Evolutionary conservation across 2,888 invertebrate species (phyloP).

Genomic region (Lasioglossum leucozonium): DNA sequence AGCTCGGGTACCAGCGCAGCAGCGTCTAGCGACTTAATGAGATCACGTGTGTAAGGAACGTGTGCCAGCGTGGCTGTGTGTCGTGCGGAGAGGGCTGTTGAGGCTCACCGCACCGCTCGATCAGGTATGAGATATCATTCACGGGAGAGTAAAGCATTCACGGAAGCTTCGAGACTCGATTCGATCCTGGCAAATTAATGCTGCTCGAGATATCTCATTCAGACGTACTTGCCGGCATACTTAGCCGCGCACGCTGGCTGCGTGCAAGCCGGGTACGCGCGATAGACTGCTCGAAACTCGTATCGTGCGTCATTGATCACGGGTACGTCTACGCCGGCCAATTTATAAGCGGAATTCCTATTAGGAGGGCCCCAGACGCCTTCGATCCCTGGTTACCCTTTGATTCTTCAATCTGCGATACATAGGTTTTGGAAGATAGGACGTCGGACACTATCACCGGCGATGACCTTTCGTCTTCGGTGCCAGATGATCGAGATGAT

Average conservation of each 20-base stretch:
- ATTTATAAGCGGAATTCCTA: conserved; percentile 61
- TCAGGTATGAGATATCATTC: conserved; percentile 75
- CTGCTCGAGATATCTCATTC: conserved; percentile 73
- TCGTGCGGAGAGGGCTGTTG: conserved; percentile 11
- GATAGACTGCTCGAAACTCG: conserved; percentile 34
- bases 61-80: conserved; percentile 32
- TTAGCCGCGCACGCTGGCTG: conserved; percentile 37
- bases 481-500: neutral
- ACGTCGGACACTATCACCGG: neutral
- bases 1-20: neutral
- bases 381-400: neutral
- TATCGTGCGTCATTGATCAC: conserved; percentile 62
- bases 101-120: conserved; percentile 55
- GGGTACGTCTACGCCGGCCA: conserved; percentile 32
- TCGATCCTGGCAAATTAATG: conserved; percentile 78
- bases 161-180: conserved; percentile 72
- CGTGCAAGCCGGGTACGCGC: conserved; percentile 26
- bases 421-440: neutral
- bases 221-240: conserved; percentile 60
- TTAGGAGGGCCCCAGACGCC: conserved; percentile 31
- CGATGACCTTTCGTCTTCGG: neutral
- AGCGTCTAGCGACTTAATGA: conserved; percentile 63
- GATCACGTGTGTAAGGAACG: conserved; percentile 59
- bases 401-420: neutral
- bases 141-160: conserved; percentile 63